Base-by-base conservation (phyloP, 1,140 invertebrate genomes). In the Aethina tumida region DNA sequence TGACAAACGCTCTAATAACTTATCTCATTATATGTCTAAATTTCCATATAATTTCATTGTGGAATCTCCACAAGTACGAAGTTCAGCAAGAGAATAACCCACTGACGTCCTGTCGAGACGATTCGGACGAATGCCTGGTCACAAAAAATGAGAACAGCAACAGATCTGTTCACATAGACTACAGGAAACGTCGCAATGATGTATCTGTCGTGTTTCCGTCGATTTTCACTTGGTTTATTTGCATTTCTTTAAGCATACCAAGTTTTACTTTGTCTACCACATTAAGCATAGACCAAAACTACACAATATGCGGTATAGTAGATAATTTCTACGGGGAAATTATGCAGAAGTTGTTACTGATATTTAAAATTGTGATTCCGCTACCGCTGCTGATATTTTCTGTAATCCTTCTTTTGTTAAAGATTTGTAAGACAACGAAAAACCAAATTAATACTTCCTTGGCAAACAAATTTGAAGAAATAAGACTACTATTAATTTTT, bases 181-280 rank as follows among this genome's bases (percentile, higher is more conserved):
- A 69, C 35, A 43, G 60, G 21, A 50, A 64, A 20, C 45, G 53
- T 10, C 57, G 64, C 22, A 57, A 48, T 4, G 55, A 52, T 43
- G 50, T 72, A 18, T 59, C 63, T 8, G 62, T 71, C 4, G 49
- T 66, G 4, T 56, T 66, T 35, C 71, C 71, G 1, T 56, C 55
- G 16, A 49, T 67, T 26, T 66, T 73, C 37, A 58, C 72, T 22
- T 73, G 70, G 70, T 60, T 71, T 24, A 43, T 70, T 20, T 62
- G 68, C 31, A 51, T 63, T 6, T 73, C 70, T 2, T 41, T 73
- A 7, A 70, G 70, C 49, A 58, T 74, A 34, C 71, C 71, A 7
- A 63, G 70, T 39, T 70, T 68, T 43, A 53, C 49, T 4, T 39
- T 62, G 19, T 53, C 55, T 2, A 45, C 53, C 10, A 50, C 50